These are phyloP conservation scores for Trichopria drosophilae DNA, from an alignment of 2,888 invertebrate genomes.

Conservation along the genomic window DNA sequence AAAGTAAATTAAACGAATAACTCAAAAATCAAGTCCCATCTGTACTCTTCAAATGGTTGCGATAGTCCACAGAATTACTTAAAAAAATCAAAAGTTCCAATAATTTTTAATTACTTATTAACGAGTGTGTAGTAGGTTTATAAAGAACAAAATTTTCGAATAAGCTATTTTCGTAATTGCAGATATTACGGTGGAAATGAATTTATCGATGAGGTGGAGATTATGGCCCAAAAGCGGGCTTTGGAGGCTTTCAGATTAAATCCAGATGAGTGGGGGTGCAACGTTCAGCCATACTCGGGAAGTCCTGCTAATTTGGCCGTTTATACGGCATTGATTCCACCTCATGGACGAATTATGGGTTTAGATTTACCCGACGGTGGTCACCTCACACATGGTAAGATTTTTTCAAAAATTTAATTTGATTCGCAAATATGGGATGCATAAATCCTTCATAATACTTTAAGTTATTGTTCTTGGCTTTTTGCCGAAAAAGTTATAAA, in stretches of 20 bases:
- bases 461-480: no score
- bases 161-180: neutral
- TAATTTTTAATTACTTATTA: no score
- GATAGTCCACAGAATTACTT: no score
- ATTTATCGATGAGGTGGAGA: slow-evolving; percentile 90
- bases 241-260: slow-evolving; percentile 80
- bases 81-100: no score
- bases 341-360: slow-evolving; percentile 96
- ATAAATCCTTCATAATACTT: no score
- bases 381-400: slow-evolving; percentile 83
- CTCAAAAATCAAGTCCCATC: no score
- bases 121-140: no score
- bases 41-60: no score
- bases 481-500: no score
- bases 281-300: slow-evolving; percentile 96
- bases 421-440: no score
- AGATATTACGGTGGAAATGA: slow-evolving; percentile 99
- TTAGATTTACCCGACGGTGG: slow-evolving; percentile 96
- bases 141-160: no score
- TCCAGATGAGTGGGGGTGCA: slow-evolving; percentile 91
- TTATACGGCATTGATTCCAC: slow-evolving; percentile 86
- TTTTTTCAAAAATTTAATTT: no score
- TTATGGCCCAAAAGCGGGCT: slow-evolving; percentile 83
- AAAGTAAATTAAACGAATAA: slow-evolving; percentile 1
- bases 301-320: slow-evolving; percentile 94